Base-by-base conservation (phyloP, 1,140 invertebrate genomes). In the Acarapis woodi region DNA sequence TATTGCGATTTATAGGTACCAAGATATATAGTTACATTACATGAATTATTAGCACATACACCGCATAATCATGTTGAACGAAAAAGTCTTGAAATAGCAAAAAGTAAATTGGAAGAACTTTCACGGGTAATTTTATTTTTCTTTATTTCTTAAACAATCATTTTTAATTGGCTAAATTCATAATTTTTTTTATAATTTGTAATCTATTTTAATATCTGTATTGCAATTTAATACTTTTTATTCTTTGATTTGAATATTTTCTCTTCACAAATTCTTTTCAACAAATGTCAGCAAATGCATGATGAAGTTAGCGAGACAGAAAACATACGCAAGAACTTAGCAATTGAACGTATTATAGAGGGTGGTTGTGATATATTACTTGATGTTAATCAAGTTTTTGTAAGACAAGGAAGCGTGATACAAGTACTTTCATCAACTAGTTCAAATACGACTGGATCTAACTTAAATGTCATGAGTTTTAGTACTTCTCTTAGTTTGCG, bases 241-340 rank as follows among this genome's bases (percentile, higher is more conserved):
- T 37, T 10, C 19, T 32, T 35, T 3, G 3, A 16, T 2, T 38
- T 14, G 2, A 37, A 26, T 14, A 26, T 9, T 36, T 6, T 35
- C 5, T 15, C 6, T 10, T 19, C 32, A 10, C 4, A 8, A 18
- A 34, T 25, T 6, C 12, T 25, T 14, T 32, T 28, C 18, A 34
- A 15, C 30, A 10, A 21, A 21, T 37, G 38, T 4, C 34, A 53
- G 51, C 67, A 70, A 53, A 70, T 70, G 64, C 75, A 79, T 46
- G 74, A 82, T 44, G 75, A 82, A 64, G 78, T 88, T 4, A 83
- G 77, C 49, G 80, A 87, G 54, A 90, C 82, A 0, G 82, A 88
- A 56, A 87, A 87, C 57, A 64, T 88, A 30, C 56, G 82, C 14
- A 87, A 87, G 53, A 88, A 88, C 52, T 57, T 90, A 42, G 75